Base-by-base conservation (phyloP, 2,797 vertebrate species). In the Mormyrus proboscirostris region DNA sequence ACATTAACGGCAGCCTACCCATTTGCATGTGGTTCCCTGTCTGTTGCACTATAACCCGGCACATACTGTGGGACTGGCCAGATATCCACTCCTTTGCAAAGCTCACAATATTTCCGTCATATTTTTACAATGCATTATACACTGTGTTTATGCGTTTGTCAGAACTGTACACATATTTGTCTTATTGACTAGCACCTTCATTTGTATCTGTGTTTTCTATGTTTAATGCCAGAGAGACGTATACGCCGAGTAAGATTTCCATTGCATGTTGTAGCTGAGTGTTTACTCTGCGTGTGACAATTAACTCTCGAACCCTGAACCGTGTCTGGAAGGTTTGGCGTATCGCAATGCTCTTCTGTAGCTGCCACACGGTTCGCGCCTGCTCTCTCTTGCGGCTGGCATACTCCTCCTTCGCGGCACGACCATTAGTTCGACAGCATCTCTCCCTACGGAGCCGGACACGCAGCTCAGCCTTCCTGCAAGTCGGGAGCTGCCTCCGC, bases 401-500 rank as follows among this genome's bases (percentile, higher is more conserved):
- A 91, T 93, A 19, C 55, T 57, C 41, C 22, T 19, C 19, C 38
- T n/a, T 41, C 10, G 7, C 29, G 25, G 3, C 86, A 14, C 91
- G 79, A 33, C 92, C 92, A 90, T 59, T 10, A 84, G 76, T 4
- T 50, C 76, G 33, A 14, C n/a, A 4, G 19, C 51, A 44, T 41
- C 12, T 5, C 47, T 19, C 79, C 16, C 41, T 12, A 8, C 55
- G 33, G 29, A 65, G 93, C 92, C 92, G 93, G 91, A 91, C 49
- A 0, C 9, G 89, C 91, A 89, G 91, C 89, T 92, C 6, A 84
- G 92, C 92, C 93, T 93, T 93, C 94, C 94, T 95, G 94, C 96
- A 95, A 95, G 96, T 95, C 95, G 79, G 38, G 94, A 96, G 94
- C 93, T 96, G 96, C 94, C 95, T 93, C 92, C 92, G 88, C 93